Base-by-base conservation (phyloP, 23 tunicate genomes). In the Phallusia fumigata region DNA sequence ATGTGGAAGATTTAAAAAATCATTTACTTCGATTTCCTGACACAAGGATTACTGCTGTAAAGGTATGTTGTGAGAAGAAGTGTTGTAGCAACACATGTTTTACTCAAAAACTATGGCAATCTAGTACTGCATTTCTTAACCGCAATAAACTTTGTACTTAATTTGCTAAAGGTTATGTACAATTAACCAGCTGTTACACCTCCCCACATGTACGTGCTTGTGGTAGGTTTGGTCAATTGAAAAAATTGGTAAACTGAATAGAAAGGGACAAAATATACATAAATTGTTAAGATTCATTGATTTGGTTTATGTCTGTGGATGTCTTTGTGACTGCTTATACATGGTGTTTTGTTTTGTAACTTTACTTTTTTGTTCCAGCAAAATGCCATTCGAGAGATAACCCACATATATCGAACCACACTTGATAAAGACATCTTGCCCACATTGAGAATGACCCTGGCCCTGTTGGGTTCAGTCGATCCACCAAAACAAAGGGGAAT, bases 31-130 rank as follows among this genome's bases (percentile, higher is more conserved):
- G 85, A 22, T 94, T 85, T 69, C 98, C 98, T 58, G 82, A 87
- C 80, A 94, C 98, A 30, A 87, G 98, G 49, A 94, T 94, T 35
- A 86, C 98, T 49, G 98, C 98, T 6, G 83, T 83, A 0, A 94
- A 94, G 86, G 98, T 94, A 36, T 18, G 21, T 34, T n/a, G n/a
- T 45, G 16, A 35, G 31, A 44, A 24, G 10, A 44, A n/a, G n/a
- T n/a, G n/a, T n/a, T n/a, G n/a, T n/a, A n/a, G n/a, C n/a, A n/a
- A n/a, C n/a, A n/a, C n/a, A 6, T 12, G 10, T 40, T 40, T 40
- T 40, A n/a, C n/a, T n/a, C n/a, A n/a, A n/a, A n/a, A n/a, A n/a
- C n/a, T n/a, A n/a, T n/a, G n/a, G n/a, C n/a, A n/a, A n/a, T n/a
- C n/a, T n/a, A n/a, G n/a, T n/a, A n/a, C n/a, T n/a, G n/a, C n/a